Conservation (phyloP, 1,140 invertebrate species). For the Frieseomelitta varia region DNA sequence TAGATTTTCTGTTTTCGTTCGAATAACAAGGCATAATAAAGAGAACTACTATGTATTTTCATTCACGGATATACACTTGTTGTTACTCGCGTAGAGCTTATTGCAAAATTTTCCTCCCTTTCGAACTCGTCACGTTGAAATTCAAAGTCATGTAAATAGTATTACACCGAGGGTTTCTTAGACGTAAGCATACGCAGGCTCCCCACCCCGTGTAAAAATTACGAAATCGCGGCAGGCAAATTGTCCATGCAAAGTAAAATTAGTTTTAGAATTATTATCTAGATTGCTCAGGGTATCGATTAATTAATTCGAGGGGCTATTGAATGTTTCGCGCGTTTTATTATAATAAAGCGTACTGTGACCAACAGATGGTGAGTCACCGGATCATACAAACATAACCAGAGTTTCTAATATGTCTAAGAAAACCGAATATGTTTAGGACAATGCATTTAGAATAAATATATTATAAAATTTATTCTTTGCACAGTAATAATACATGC, state of each 20-base stretch:
- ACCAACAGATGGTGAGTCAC: background rate
- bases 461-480: slow-evolving; percentile 70
- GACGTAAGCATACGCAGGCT: slow-evolving; percentile 16
- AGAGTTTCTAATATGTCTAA: slow-evolving; percentile 47
- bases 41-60: background rate
- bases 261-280: slow-evolving; percentile 48
- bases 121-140: slow-evolving; percentile 25
- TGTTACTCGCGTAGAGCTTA: slow-evolving; percentile 11
- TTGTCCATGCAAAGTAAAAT: slow-evolving; percentile 27
- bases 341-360: background rate
- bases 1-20: slow-evolving; percentile 8
- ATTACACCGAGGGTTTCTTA: slow-evolving; percentile 49
- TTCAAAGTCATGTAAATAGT: slow-evolving; percentile 75
- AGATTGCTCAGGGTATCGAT: slow-evolving; percentile 66
- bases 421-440: slow-evolving; percentile 21
- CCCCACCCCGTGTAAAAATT: slow-evolving; percentile 14
- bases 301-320: slow-evolving; percentile 44
- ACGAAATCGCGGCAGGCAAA: slow-evolving; percentile 14
- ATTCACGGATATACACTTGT: slow-evolving; percentile 13
- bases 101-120: slow-evolving; percentile 27
- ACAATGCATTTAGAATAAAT: slow-evolving; percentile 65
- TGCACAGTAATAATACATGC: slow-evolving; percentile 61
- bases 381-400: slow-evolving; percentile 19
- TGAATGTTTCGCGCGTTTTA: slow-evolving; percentile 35
- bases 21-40: slow-evolving; percentile 8